phyloP scores from a whole-genome alignment of 2,113 vertebrate genomes.

The Tringa solitaria region DNA sequence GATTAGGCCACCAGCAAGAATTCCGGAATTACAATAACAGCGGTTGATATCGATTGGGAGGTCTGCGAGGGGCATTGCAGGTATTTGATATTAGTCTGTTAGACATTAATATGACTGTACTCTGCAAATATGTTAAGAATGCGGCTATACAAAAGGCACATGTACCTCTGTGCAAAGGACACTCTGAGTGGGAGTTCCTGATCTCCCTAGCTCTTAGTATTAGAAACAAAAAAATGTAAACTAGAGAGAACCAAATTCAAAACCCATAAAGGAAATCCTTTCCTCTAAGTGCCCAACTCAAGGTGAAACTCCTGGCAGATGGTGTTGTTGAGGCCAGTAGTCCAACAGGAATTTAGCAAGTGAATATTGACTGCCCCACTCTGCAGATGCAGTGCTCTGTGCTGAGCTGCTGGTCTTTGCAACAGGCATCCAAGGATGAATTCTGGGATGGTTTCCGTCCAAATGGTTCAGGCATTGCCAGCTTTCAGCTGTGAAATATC shows the following conservation, averaged over 20 bases:
- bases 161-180: neutral
- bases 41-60: neutral
- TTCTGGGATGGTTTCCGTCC: neutral
- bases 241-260: neutral
- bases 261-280: neutral
- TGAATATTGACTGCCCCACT: neutral
- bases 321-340: neutral
- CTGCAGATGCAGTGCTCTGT: neutral
- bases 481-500: neutral
- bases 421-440: neutral
- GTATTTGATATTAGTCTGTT: neutral
- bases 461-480: neutral
- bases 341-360: neutral
- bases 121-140: constrained; percentile 6
- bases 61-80: neutral
- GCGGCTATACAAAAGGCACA: neutral
- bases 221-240: neutral
- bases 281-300: neutral
- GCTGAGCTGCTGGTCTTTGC: neutral
- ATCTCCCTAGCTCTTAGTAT: neutral
- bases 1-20: neutral
- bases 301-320: neutral
- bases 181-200: neutral
- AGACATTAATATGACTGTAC: constrained; percentile 24
- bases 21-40: neutral